Conservation (phyloP, 2,797 vertebrate species). For the Labroides dimidiatus region DNA sequence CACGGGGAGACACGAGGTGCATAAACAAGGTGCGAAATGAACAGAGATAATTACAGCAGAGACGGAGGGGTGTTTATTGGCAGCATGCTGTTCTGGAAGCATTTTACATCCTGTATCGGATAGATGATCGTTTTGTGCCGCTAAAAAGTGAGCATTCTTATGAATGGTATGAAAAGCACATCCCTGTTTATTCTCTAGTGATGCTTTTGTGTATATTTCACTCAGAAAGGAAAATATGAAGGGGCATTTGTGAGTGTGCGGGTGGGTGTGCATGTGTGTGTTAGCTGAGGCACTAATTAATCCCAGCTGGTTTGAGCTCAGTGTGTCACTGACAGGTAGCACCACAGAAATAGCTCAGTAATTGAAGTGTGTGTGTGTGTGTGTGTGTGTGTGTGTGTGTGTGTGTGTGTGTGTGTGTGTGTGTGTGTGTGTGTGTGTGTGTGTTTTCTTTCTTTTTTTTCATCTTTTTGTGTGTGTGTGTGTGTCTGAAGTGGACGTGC, state of each 20-base stretch:
- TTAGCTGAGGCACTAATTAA: conserved; percentile 79
- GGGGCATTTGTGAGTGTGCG: conserved; percentile 16
- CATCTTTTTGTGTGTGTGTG: no score
- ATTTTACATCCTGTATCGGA: conserved; percentile 55
- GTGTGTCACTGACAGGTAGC: conserved; percentile 72
- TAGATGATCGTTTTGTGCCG: conserved; percentile 18
- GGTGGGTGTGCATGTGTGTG: conserved; percentile 19
- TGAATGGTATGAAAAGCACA: conserved; percentile 8
- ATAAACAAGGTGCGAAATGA: conserved; percentile 69
- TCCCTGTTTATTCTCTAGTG: conserved; percentile 23
- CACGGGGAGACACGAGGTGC: conserved; percentile 52
- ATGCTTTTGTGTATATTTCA: conserved; percentile 15
- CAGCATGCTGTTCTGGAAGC: conserved; percentile 69
- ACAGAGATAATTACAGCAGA: conserved; percentile 70
- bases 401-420: no score
- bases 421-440: conserved; percentile 27
- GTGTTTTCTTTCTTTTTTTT: no score
- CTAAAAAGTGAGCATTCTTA: conserved; percentile 11
- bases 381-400: no score
- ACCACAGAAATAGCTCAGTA: conserved; percentile 74
- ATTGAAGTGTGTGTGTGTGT: conserved; percentile 61
- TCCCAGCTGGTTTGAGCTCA: conserved; percentile 75
- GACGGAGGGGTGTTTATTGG: conserved; percentile 73
- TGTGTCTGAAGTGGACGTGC: conserved; percentile 17
- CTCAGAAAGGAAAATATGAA: conserved; percentile 17